Evolutionary conservation across 1,140 invertebrate species (phyloP), one percentile per base, ranked within the genome.

Genomic region (Pectinophora gossypiella): DNA sequence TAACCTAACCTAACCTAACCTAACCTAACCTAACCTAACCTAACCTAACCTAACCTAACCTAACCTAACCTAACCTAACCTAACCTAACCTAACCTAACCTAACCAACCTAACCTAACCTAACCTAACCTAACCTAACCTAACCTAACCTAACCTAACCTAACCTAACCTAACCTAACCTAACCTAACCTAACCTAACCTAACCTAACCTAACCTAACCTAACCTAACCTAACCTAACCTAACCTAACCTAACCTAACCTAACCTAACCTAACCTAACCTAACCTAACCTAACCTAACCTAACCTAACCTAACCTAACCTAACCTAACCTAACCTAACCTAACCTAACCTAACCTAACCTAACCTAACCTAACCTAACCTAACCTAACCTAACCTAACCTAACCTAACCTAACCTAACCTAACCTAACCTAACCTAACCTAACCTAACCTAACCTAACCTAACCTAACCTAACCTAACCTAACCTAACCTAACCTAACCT

Each of bases 151-250:
- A 53, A 63, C 56, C 61, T 59, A 63, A 63, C 61, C 52, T 49
- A 59, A 63, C 61, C 61, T 56, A 63, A 59, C 56, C 56, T 56
- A 61, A 63, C 61, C 61, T 56, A 63, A 63, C 61, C 61, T 56
- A 59, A 63, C 59, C 54, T 55, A 56, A 61, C 53, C 59, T 56
- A 61, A 56, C 54, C 51, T 53, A 63, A 59, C 52, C 61, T 53
- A 59, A 63, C 61, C 56, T 59, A 58, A 62, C 60, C 55, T 52
- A 59, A 63, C 61, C 61, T 56, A 63, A 59, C 56, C 61, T 56
- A 54, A 61, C 54, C 59, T 54, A 57, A 61, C 54, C 54, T 48
- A 54, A 61, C 54, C 57, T 47, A 60, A 55, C 58, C 56, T 56
- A 61, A 61, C 58, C 59, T 48, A 61, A 57, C 54, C 59, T 51